Evolutionary conservation across 2,888 invertebrate species (phyloP).

Genomic region (Cephus nigrinus): DNA sequence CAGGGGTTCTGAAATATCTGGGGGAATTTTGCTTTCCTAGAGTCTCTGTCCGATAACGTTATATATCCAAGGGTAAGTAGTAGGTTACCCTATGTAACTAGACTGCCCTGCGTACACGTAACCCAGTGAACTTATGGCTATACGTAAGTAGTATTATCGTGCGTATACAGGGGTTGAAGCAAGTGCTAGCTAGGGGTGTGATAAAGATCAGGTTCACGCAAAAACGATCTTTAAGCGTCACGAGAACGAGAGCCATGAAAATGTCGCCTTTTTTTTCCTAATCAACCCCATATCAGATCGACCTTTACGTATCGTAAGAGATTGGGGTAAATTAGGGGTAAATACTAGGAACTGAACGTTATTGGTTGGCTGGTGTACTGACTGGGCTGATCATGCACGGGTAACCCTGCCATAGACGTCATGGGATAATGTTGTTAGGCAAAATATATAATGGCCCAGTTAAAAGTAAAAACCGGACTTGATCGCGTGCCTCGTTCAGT

Average conservation of each 20-base stretch:
- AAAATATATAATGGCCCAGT: neutral
- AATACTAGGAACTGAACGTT: neutral
- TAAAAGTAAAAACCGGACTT: neutral
- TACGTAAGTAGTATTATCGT: neutral
- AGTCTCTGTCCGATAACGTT: neutral
- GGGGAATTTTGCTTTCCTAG: too few relatives aligned
- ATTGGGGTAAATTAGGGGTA: neutral
- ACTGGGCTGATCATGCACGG: neutral
- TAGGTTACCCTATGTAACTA: neutral
- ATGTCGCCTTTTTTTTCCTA: slow-evolving; percentile 10
- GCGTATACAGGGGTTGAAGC: neutral
- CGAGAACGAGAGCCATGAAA: neutral
- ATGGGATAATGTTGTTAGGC: neutral
- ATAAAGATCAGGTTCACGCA: neutral
- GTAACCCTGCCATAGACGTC: neutral
- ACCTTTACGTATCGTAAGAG: neutral
- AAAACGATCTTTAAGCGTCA: slow-evolving; percentile 1
- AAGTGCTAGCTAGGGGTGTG: neutral
- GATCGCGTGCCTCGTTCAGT: neutral
- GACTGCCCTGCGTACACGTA: neutral
- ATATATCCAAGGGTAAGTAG: neutral
- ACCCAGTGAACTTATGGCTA: neutral
- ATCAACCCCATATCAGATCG: neutral
- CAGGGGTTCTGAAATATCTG: neutral
- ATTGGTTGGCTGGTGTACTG: neutral